phyloP scores from a whole-genome alignment of 2,113 vertebrate genomes.

The Bos indicus region DNA sequence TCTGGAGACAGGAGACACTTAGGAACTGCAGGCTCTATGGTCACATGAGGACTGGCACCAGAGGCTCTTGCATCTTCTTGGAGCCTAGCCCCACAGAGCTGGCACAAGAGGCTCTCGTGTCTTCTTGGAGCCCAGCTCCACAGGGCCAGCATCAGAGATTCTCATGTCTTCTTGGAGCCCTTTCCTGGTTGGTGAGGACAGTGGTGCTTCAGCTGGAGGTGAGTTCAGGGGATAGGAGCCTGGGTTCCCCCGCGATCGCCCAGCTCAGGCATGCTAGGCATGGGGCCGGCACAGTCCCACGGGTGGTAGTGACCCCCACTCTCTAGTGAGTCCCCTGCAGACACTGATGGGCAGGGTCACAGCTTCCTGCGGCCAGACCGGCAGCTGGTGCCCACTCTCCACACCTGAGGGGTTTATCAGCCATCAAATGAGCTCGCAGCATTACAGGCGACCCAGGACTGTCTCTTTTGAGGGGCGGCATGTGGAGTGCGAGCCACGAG shows the following conservation, averaged over 20 bases:
- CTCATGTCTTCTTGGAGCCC: background rate
- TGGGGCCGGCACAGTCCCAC: background rate
- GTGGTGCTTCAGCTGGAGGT: background rate
- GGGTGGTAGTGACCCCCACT: background rate
- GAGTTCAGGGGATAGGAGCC: background rate
- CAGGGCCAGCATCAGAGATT: background rate
- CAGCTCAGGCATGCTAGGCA: background rate
- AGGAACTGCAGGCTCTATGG: background rate
- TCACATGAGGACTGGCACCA: background rate
- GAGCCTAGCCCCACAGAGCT: background rate
- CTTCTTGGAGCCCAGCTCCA: background rate
- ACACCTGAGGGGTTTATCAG: background rate
- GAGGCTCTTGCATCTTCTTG: background rate
- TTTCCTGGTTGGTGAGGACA: background rate
- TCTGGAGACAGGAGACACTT: background rate
- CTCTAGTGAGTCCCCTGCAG: background rate
- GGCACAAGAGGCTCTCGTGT: background rate
- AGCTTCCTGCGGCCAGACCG: background rate
- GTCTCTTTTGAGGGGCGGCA: fast-evolving
- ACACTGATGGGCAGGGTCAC: background rate
- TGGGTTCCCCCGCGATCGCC: background rate
- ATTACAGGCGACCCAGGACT: background rate
- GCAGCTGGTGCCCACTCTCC: background rate
- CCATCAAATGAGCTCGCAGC: background rate
- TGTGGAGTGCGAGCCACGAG: fast-evolving